Evolutionary conservation across 2,888 invertebrate species (phyloP).

Genomic region (Listrodromus nycthemerus): DNA sequence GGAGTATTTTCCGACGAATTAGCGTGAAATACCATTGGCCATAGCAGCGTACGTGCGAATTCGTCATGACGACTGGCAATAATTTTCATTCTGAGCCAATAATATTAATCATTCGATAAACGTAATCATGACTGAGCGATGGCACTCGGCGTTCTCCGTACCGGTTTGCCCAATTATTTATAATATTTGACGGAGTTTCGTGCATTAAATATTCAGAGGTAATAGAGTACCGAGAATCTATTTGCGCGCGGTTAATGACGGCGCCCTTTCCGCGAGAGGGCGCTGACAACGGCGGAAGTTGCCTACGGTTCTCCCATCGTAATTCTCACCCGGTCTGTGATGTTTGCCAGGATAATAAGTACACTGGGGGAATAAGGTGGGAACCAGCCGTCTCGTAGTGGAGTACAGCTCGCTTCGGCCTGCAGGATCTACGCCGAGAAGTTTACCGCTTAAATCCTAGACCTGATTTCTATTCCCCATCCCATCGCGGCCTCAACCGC

Average conservation of each 20-base stretch:
- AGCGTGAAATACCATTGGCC: background rate
- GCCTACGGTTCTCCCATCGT: background rate
- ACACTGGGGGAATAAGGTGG: background rate
- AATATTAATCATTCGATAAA: constrained; percentile 25
- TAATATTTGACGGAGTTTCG: background rate
- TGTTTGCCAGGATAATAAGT: constrained; percentile 43
- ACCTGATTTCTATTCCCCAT: constrained; percentile 31
- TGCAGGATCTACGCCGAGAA: constrained; percentile 21
- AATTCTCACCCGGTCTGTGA: background rate
- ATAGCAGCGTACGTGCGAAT: background rate
- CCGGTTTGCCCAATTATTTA: background rate
- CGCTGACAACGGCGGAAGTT: background rate
- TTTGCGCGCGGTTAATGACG: constrained; percentile 26
- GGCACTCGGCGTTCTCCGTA: background rate
- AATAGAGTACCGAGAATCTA: constrained; percentile 5
- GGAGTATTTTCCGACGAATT: background rate
- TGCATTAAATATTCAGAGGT: background rate
- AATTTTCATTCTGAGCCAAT: constrained; percentile 19
- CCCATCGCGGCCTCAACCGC: constrained; percentile 22
- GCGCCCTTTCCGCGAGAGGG: background rate
- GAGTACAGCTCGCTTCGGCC: constrained; percentile 15
- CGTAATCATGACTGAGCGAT: background rate
- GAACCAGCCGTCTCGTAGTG: constrained; percentile 16
- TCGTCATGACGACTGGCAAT: background rate
- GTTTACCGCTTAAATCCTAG: constrained; percentile 30